Base-by-base conservation (phyloP, 2,113 vertebrate species). In the Diglossa brunneiventris region DNA sequence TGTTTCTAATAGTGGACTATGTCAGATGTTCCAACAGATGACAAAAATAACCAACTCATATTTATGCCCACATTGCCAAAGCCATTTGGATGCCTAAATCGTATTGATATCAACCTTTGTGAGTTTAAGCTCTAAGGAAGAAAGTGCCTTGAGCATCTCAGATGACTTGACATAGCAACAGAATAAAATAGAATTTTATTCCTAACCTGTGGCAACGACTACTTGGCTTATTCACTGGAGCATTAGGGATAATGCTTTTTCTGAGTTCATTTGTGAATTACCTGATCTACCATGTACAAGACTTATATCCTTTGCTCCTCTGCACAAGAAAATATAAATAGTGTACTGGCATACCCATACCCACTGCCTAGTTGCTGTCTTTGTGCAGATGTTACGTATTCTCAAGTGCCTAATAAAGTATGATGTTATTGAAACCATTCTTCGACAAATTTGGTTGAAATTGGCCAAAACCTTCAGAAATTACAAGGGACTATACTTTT, bases 101-200 rank as follows among this genome's bases (percentile, higher is more conserved):
- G 0, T 10, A 20, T 52, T 59, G 76, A 82, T 84, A 82, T 18
- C 64, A 85, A 82, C 41, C 17, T 92, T 84, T 82, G 47, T 78
- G 87, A 87, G 63, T 84, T 63, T 81, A 66, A 68, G 21, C 35
- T 77, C 53, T 64, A 72, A 83, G 59, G 64, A 94, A 95, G 59
- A 90, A 78, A 61, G 37, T 86, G 39, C 64, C 64, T 74, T 52
- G 27, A 73, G 88, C 64, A 42, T 59, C 52, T 74, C 47, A 47
- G 42, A 86, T 58, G 31, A 63, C 28, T 64, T 91, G 52, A 73
- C 46, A 73, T 64, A 76, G 13, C 27, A 88, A 69, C 16, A 81
- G 27, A 88, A 80, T 33, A 80, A 90, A 92, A 90, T 13, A 80
- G 41, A 80, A 67, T 15, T 70, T 93, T 96, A 61, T 86, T 90